These are phyloP conservation scores for Aelia acuminata DNA, from an alignment of 2,888 invertebrate genomes.

Conservation along the genomic window DNA sequence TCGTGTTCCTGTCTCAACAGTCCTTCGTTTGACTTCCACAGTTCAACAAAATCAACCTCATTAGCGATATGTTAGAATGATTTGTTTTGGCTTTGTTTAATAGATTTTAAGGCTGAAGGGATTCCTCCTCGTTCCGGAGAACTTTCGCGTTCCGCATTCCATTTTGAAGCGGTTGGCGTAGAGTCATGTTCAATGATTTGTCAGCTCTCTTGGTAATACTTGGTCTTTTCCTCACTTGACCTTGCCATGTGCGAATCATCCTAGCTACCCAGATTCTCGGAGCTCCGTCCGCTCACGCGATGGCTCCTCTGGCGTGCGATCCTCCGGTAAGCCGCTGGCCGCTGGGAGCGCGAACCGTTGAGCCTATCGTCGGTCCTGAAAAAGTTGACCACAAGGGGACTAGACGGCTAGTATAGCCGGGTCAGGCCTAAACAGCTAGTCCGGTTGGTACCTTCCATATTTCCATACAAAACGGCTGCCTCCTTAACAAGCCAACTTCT, in stretches of 20 bases:
- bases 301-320: background rate
- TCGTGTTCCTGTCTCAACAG: no score
- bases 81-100: no score
- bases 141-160: no score
- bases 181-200: no score
- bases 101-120: no score
- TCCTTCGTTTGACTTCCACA: no score
- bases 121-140: no score
- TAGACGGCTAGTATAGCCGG: slow-evolving; percentile 54
- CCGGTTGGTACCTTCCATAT: slow-evolving; percentile 53
- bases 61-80: no score
- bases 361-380: slow-evolving; percentile 50
- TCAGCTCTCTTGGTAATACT: no score
- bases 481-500: slow-evolving; percentile 53
- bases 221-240: background rate
- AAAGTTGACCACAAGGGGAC: background rate
- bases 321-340: background rate
- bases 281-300: background rate
- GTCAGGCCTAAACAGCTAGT: slow-evolving; percentile 50
- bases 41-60: no score
- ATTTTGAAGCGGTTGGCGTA: no score
- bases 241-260: background rate
- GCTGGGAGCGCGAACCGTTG: slow-evolving; percentile 52
- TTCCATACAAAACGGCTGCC: slow-evolving; percentile 55
- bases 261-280: background rate